Base-by-base conservation (phyloP, 2,113 vertebrate species). In the Cebus imitator region DNA sequence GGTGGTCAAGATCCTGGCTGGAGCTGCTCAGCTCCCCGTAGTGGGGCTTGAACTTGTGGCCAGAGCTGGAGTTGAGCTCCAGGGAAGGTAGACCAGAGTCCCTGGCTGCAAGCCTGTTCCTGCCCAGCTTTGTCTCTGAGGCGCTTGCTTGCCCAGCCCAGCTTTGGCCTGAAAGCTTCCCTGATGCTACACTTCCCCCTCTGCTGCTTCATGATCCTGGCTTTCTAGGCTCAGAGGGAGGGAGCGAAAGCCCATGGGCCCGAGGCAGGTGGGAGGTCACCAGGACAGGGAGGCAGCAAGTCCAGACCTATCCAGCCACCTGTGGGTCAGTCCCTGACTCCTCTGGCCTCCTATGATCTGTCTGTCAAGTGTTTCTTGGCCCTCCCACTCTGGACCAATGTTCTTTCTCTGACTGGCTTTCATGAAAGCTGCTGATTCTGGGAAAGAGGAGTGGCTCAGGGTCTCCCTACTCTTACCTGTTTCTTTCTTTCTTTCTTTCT, bases 71-170 rank as follows among this genome's bases (percentile, higher is more conserved):
- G 23, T 8, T 61, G 91, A 84, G 58, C 85, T 37, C 32, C 35
- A 66, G 35, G 4, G 66, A 82, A 76, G 35, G 68, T 32, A 20
- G 90, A 43, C 25, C 75, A 66, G 58, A 66, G 57, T 97, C 97
- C 97, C 88, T 82, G 91, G 95, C 97, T 96, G 86, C 35, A 97
- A 96, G 97, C 97, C 96, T 2, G 61, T 83, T 96, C 96, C 97
- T 97, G 97, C 96, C 55, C 58, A 50, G 45, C 45, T 85, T 48
- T 48, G 50, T 72, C 50, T 52, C 2, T 0, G 13, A 58, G 21
- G 37, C 20, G 43, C 16, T n/a, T 72, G 91, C 58, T n/a, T 48
- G 61, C 68, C 45, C 66, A 68, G 30, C 64, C 52, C 50, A 89
- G 50, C 61, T 14, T 58, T 84, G 85, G 48, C 79, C 79, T 30